Conservation (phyloP, 92 coral and sea anemone species). For the Pocillopora meandrina region DNA sequence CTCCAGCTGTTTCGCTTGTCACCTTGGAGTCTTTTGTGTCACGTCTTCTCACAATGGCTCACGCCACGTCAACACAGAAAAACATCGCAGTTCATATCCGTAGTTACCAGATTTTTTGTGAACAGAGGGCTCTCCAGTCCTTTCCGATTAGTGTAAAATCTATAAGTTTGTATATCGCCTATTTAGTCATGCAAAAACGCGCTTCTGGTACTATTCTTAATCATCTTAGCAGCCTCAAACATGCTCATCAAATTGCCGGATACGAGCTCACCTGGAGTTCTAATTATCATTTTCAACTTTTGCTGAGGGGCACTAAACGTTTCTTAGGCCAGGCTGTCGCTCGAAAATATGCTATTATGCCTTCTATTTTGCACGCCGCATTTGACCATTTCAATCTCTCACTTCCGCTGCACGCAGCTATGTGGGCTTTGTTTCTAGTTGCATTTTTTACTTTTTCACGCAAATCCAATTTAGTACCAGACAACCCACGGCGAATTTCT, state of each 20-base stretch:
- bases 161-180: conserved; percentile 1
- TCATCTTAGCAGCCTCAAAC: too few relatives aligned
- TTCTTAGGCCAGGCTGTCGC: conserved; percentile 4
- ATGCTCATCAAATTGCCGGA: too few relatives aligned
- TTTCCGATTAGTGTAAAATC: conserved; percentile 8
- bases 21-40: background rate
- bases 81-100: conserved; percentile 18
- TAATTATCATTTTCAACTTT: too few relatives aligned
- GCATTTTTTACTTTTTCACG: background rate
- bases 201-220: background rate
- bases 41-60: conserved; percentile 7
- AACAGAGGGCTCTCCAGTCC: conserved; percentile 38
- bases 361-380: background rate
- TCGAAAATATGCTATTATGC: conserved; percentile 12
- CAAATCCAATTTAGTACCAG: background rate
- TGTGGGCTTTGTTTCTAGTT: conserved; percentile 12
- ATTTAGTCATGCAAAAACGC: conserved; percentile 4
- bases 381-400: background rate
- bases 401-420: background rate
- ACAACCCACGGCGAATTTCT: background rate
- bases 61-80: conserved; percentile 30
- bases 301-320: too few relatives aligned
- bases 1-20: conserved; percentile 1
- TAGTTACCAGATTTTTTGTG: conserved; percentile 19
- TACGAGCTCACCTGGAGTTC: too few relatives aligned